Percentiles rank a stretch among this genome's conserved stretches.
These are phyloP conservation scores for Ochropacha duplaris DNA, from an alignment of 2,888 invertebrate species.

Conservation along the genomic window DNA sequence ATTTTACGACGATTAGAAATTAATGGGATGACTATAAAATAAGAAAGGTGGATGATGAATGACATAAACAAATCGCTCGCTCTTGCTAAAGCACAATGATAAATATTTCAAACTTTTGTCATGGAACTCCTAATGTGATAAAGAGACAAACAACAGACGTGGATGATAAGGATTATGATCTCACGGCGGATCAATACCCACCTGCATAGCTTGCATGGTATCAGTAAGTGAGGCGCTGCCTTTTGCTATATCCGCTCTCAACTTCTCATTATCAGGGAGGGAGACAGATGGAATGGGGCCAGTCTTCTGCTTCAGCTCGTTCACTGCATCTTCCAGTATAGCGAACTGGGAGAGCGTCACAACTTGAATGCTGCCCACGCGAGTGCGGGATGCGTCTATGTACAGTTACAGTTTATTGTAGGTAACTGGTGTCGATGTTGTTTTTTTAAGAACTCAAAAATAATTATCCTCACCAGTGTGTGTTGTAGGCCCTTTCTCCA, in stretches of 20 bases:
- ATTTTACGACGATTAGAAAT: no score
- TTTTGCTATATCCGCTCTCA: constrained; percentile 47
- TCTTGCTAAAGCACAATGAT: no score
- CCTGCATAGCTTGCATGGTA: constrained; percentile 72
- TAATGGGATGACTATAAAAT: no score
- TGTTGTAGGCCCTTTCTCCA: constrained; percentile 45
- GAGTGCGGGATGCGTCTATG: constrained; percentile 24
- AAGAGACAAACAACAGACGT: no score
- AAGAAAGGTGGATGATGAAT: no score
- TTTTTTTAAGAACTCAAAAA: no score
- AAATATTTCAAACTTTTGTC: no score
- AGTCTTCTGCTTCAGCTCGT: constrained; percentile 33
- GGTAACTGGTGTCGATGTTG: no score
- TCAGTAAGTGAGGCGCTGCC: constrained; percentile 65
- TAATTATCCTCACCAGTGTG: constrained; percentile 36
- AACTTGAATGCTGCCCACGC: constrained; percentile 58
- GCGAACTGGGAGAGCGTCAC: constrained; percentile 64
- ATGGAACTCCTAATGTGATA: no score
- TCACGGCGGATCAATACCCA: constrained; percentile 17
- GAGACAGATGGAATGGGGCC: constrained; percentile 45
- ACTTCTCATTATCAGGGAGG: constrained; percentile 54
- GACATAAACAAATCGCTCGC: no score
- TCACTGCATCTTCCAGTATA: constrained; percentile 44
- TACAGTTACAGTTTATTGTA: no score
- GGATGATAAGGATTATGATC: no score